Conservation (phyloP, 2,113 vertebrate genomes). For the Hiodon tergisus region DNA sequence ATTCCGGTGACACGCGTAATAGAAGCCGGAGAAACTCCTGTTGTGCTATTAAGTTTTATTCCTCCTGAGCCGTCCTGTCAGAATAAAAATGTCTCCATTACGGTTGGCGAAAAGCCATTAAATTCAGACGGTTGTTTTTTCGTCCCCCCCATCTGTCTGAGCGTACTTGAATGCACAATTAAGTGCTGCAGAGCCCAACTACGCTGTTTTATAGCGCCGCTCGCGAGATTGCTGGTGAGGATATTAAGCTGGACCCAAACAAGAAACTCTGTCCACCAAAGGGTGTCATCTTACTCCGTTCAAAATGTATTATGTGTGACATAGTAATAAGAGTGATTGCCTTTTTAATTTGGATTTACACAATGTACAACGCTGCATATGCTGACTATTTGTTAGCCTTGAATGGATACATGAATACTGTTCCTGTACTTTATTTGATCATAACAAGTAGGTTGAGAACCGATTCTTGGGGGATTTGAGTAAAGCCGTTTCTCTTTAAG, state of each 20-base stretch:
- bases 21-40: neutral
- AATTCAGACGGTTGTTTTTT: slow-evolving; percentile 11
- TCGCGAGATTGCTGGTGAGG: slow-evolving; percentile 9
- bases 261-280: too few species aligned
- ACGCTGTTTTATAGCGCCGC: slow-evolving; percentile 23
- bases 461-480: too few species aligned
- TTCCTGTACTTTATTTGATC: too few species aligned
- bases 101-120: slow-evolving; percentile 17
- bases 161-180: slow-evolving; percentile 19
- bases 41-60: slow-evolving; percentile 31
- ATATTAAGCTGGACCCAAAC: neutral
- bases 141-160: neutral
- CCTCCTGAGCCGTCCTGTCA: slow-evolving; percentile 27
- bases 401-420: too few species aligned
- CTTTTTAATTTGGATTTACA: too few species aligned
- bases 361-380: too few species aligned
- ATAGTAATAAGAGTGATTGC: too few species aligned
- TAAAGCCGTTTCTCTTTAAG: too few species aligned
- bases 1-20: slow-evolving; percentile 13
- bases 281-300: too few species aligned
- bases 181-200: slow-evolving; percentile 14
- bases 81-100: slow-evolving; percentile 24
- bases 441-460: too few species aligned
- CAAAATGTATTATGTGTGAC: too few species aligned
- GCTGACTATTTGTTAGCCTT: too few species aligned